Conservation (phyloP, 1,140 invertebrate genomes). For the Drosophila bocki region DNA sequence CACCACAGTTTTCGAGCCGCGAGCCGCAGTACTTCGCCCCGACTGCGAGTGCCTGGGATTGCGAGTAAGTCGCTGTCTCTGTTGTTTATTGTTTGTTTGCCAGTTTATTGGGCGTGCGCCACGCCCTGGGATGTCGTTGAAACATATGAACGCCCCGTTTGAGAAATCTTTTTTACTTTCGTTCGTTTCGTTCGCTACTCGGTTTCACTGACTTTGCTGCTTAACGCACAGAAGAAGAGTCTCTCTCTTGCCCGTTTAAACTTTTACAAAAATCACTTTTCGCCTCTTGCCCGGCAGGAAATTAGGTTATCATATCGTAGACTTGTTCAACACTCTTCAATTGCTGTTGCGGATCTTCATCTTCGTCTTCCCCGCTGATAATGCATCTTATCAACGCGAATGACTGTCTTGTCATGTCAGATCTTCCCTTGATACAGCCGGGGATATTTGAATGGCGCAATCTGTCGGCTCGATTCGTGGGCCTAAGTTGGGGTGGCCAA, state of each 20-base stretch:
- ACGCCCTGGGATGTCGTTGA: conserved; percentile 73
- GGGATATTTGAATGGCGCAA: conserved; percentile 26
- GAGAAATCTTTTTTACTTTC: conserved; percentile 61
- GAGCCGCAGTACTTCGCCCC: conserved; percentile 13
- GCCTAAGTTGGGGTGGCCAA: conserved; percentile 22
- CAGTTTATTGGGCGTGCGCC: conserved; percentile 47
- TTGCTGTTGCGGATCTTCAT: conserved; percentile 79
- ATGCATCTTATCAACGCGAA: conserved; percentile 80
- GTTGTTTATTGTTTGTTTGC: conserved; percentile 44
- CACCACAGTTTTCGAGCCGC: conserved; percentile 57
- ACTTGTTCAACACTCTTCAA: conserved; percentile 81
- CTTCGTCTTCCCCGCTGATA: conserved; percentile 84
- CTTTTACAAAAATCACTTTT: conserved; percentile 25
- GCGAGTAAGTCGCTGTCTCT: conserved; percentile 21
- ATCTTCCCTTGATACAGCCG: conserved; percentile 17
- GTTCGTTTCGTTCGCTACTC: conserved; percentile 59
- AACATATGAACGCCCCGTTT: conserved; percentile 69
- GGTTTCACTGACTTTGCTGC: conserved; percentile 18
- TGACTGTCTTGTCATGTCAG: conserved; percentile 72
- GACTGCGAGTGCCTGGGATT: conserved; percentile 28
- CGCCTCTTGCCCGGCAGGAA: conserved; percentile 51
- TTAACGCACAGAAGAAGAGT: conserved; percentile 19
- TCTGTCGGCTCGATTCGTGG: conserved; percentile 6
- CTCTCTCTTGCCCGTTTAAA: conserved; percentile 23
- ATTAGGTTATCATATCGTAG: conserved; percentile 84